These are phyloP conservation scores for Eptesicus fuscus DNA, from an alignment of 2,113 vertebrate genomes.

Conservation along the genomic window DNA sequence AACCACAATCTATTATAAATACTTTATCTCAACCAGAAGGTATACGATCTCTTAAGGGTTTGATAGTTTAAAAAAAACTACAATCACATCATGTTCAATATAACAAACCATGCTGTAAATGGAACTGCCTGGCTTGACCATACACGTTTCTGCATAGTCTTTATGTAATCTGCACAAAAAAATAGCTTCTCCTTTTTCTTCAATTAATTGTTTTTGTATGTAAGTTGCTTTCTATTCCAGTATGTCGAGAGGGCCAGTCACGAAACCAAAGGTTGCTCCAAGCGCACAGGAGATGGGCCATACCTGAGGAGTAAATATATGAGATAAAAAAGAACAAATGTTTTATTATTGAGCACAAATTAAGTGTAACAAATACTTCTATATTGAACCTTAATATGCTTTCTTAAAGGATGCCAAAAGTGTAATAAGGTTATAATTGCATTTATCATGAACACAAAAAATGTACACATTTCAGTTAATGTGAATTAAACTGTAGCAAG, in stretches of 20 bases:
- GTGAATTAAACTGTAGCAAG: conserved; percentile 76
- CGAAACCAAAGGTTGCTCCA: conserved; percentile 90
- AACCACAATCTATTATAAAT: conserved; percentile 72
- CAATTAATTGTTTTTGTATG: conserved; percentile 94
- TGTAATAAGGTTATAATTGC: conserved; percentile 68
- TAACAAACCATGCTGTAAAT: conserved; percentile 71
- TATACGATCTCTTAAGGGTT: conserved; percentile 87
- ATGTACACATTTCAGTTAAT: conserved; percentile 77
- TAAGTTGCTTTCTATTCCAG: conserved; percentile 95
- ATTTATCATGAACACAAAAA: conserved; percentile 78
- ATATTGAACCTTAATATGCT: conserved; percentile 78
- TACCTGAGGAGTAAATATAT: conserved; percentile 82
- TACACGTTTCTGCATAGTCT: conserved; percentile 79
- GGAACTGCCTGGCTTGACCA: conserved; percentile 78
- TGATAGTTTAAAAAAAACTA: conserved; percentile 81
- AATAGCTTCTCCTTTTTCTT: conserved; percentile 73
- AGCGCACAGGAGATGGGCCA: conserved; percentile 98
- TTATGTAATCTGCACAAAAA: conserved; percentile 81
- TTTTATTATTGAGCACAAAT: conserved; percentile 80
- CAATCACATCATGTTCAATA: conserved; percentile 77
- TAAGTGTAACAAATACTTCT: conserved; percentile 73
- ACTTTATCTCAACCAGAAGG: conserved; percentile 81
- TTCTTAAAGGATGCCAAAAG: conserved; percentile 81
- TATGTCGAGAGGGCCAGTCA: conserved; percentile 94
- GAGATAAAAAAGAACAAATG: conserved; percentile 55